A percentile compares a stretch with the other conserved stretches of the same genome.
Evolutionary conservation across 2,888 invertebrate species (phyloP).

Genomic region (Hybos culiciformis): DNA sequence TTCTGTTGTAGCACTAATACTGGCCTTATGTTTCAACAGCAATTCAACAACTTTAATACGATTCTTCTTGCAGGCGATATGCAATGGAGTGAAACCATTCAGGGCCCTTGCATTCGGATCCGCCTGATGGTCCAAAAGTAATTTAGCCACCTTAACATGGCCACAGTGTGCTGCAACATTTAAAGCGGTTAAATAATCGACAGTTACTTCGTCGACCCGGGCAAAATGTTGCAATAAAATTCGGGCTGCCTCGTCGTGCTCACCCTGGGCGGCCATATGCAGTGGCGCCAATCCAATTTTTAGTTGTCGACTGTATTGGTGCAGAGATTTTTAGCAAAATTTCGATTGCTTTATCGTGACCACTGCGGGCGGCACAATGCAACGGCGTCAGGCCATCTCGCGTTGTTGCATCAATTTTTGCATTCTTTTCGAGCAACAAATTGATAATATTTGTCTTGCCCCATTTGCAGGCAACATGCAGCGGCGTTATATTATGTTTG

Average conservation of each 20-base stretch:
- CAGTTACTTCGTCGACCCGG: conserved; percentile 97
- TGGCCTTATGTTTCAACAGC: conserved; percentile 87
- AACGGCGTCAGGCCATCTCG: conserved; percentile 90
- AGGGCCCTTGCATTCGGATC: conserved; percentile 92
- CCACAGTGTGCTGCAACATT: conserved; percentile 94
- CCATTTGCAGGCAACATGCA: conserved; percentile 98
- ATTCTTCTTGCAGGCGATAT: conserved; percentile 99
- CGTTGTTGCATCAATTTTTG: conserved; percentile 84
- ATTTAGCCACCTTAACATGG: conserved; percentile 83
- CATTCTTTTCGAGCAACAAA: conserved; percentile 74
- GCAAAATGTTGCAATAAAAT: conserved; percentile 85
- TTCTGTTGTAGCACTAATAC: conserved; percentile 56
- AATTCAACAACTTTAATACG: conserved; percentile 91
- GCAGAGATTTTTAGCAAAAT: conserved; percentile 77
- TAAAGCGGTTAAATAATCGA: conserved; percentile 92
- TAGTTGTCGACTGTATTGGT: conserved; percentile 90
- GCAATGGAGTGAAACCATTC: conserved; percentile 95
- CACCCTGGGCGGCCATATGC: conserved; percentile 98
- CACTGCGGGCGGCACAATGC: conserved; percentile 93
- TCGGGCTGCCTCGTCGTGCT: conserved; percentile 92
- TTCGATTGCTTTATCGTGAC: conserved; percentile 89
- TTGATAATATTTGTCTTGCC: conserved; percentile 89
- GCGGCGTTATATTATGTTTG: conserved; percentile 94
- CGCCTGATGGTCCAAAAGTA: conserved; percentile 85
- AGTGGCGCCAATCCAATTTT: conserved; percentile 91